Conservation (phyloP, 2,888 invertebrate genomes). For the Nephrotoma flavescens region DNA sequence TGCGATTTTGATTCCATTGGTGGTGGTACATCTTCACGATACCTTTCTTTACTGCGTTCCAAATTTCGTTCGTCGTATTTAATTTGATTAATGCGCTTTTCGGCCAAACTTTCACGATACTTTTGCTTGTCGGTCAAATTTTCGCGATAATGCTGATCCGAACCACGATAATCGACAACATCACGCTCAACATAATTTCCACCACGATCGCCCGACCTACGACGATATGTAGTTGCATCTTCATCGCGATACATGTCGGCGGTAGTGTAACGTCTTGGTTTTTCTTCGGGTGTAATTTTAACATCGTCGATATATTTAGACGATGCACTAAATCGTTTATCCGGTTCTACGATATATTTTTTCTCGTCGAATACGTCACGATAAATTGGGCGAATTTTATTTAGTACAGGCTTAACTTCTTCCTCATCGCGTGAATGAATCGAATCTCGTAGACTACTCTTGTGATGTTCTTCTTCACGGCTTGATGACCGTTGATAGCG, state of each 20-base stretch:
- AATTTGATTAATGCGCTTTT: conserved; percentile 1
- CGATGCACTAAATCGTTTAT: not conserved
- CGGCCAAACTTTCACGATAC: conserved; percentile 20
- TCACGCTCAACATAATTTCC: conserved; percentile 1
- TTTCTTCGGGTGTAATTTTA: not conserved
- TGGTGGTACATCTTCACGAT: conserved; percentile 12
- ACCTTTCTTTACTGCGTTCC: not conserved
- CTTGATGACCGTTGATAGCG: not conserved
- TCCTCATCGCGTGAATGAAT: conserved; percentile 15
- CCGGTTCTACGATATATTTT: conserved; percentile 2
- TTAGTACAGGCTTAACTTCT: conserved; percentile 16
- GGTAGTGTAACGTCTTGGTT: not conserved
- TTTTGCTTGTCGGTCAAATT: conserved; percentile 32
- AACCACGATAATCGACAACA: conserved; percentile 18
- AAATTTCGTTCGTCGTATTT: conserved; percentile 2
- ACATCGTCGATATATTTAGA: not conserved
- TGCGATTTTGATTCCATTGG: conserved; percentile 14
- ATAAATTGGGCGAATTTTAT: conserved; percentile 7
- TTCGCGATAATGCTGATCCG: conserved; percentile 18
- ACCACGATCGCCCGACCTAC: not conserved
- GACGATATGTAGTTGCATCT: not conserved
- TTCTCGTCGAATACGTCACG: conserved; percentile 8
- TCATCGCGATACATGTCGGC: not conserved
- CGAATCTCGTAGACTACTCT: not conserved
- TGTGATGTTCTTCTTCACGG: conserved; percentile 2